Evolutionary conservation across 2,797 vertebrate genomes (phyloP), one percentile per base, ranked within the genome.

Genomic region (Cercopithecus mitis): DNA sequence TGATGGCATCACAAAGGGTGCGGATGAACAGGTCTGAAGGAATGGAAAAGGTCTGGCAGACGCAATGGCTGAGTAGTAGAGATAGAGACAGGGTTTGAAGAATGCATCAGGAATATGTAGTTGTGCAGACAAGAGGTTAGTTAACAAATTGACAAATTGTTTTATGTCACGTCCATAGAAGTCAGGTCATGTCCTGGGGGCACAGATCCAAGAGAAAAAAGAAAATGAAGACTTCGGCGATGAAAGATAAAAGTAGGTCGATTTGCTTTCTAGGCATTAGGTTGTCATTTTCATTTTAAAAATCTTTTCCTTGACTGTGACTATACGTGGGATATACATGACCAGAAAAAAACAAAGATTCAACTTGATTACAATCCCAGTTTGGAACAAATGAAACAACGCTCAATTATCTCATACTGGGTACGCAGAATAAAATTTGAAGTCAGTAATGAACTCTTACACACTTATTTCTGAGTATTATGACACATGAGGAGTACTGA

Each of bases 361-460:
- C 27, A 25, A 52, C 7, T 15, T 33, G 10, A 70, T 41, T 70
- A 36, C 9, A 45, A 58, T 73, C 30, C 7, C 2, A 50, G 2
- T 45, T 79, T 67, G 24, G 7, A 3, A 58, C 0, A 73, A 36
- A 67, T 19, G 24, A 70, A 58, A 2, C 14, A 85, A 30, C 41
- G 25, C 5, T 81, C 7, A 22, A 33, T 67, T 39, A 43, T 30
- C 19, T 94, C 50, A 88, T 55, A 5, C 9, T 57, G 75, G 24
- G 0, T 27, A 45, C 30, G 79, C 61, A 81, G 30, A 89, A 76
- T 97, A 89, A 79, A 83, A 91, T 88, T 27, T 79, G 19, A 15
- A 92, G 14, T 73, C 41, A 58, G 58, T 55, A 79, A 98, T 61
- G 12, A 50, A 89, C 90, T 39, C 27, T 82, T 85, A 80, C 47